A percentile compares a stretch with the other conserved stretches of the same genome.
These are phyloP conservation scores for Scatophagus argus DNA, from an alignment of 2,113 vertebrate species.

Conservation along the genomic window DNA sequence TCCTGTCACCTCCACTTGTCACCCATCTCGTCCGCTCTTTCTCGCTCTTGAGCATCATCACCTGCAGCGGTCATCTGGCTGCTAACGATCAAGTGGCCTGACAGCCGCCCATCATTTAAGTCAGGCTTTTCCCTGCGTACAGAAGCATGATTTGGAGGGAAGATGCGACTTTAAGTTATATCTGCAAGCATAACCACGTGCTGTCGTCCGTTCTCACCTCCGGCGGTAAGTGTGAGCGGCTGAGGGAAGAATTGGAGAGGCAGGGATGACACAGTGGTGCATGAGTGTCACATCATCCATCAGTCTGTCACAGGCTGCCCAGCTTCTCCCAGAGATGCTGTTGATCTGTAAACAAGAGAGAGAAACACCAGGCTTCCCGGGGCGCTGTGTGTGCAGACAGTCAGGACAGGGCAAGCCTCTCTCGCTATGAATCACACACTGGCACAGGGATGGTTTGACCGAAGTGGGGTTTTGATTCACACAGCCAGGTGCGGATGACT, in stretches of 20 bases:
- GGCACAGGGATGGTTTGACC: slow-evolving; percentile 31
- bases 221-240: slow-evolving; percentile 24
- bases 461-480: slow-evolving; percentile 38
- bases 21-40: slow-evolving; percentile 17
- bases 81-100: slow-evolving; percentile 57
- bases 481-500: slow-evolving; percentile 58
- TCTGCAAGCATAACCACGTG: background rate
- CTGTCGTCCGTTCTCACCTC: slow-evolving; percentile 16
- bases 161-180: slow-evolving; percentile 14
- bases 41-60: slow-evolving; percentile 38
- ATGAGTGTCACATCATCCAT: slow-evolving; percentile 78
- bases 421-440: slow-evolving; percentile 37
- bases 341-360: slow-evolving; percentile 77
- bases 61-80: slow-evolving; percentile 36
- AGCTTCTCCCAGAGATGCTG: slow-evolving; percentile 66
- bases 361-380: slow-evolving; percentile 44
- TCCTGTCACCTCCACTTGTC: slow-evolving; percentile 55
- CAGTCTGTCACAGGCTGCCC: slow-evolving; percentile 74
- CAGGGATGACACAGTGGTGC: slow-evolving; percentile 64
- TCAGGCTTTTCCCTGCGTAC: slow-evolving; percentile 4
- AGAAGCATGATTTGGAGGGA: slow-evolving; percentile 15
- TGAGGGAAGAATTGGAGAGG: slow-evolving; percentile 16
- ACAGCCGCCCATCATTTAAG: slow-evolving; percentile 55
- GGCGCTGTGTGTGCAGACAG: slow-evolving; percentile 37
- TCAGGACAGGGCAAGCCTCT: slow-evolving; percentile 25